phyloP scores from a whole-genome alignment of 2,797 vertebrate genomes.

The Lophius americanus region DNA sequence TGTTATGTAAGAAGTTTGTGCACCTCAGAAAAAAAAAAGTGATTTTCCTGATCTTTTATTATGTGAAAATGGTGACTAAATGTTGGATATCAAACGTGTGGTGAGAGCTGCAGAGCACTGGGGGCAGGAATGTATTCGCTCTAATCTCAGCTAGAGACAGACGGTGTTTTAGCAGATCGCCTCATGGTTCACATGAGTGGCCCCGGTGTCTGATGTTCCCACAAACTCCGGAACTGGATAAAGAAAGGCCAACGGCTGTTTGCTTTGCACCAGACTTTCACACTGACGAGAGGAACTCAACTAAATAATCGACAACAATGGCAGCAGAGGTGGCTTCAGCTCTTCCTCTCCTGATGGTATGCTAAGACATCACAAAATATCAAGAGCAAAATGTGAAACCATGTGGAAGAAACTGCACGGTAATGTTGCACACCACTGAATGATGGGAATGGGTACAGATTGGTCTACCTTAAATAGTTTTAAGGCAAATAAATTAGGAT shows the following conservation, averaged over 20 bases:
- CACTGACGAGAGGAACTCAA: constrained; percentile 78
- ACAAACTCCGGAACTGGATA: constrained; percentile 76
- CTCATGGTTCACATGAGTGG: constrained; percentile 73
- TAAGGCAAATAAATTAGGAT: neutral
- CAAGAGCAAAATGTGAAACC: constrained; percentile 65
- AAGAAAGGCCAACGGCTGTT: constrained; percentile 74
- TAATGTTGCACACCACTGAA: constrained; percentile 7
- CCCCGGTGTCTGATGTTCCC: constrained; percentile 56
- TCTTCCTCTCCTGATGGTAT: constrained; percentile 75
- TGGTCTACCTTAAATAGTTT: neutral
- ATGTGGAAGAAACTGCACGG: constrained; percentile 57
- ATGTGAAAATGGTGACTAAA: neutral
- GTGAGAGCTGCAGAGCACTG: constrained; percentile 42
- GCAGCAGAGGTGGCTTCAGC: constrained; percentile 62
- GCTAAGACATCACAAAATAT: constrained; percentile 78
- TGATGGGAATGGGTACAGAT: constrained; percentile 14
- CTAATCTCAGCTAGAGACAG: constrained; percentile 76
- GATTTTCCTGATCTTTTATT: constrained; percentile 3
- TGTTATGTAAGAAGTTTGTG: neutral
- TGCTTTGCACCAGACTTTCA: constrained; percentile 79
- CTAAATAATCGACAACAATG: constrained; percentile 83
- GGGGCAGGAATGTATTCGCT: constrained; percentile 70
- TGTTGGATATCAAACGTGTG: neutral
- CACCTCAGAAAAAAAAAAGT: neutral
- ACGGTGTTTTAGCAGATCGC: constrained; percentile 84